Evolutionary conservation across 2,888 invertebrate genomes (phyloP), one percentile per base, ranked within the genome.

Genomic region (Tortricodes alternella): DNA sequence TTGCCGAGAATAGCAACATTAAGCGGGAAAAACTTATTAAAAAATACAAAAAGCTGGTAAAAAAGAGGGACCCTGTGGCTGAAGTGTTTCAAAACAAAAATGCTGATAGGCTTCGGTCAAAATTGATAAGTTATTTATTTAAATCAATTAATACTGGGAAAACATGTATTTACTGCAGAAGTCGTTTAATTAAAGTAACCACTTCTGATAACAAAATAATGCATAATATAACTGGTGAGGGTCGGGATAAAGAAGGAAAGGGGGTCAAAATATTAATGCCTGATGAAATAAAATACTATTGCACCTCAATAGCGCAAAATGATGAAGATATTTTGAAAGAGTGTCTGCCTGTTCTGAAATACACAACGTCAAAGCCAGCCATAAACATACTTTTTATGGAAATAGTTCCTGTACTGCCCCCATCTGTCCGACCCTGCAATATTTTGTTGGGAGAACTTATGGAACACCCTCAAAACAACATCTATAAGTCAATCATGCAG

Each of bases 341-440:
- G n/a, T 84, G 97, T n/a, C 92, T 95, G 52, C 96, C 97, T 0
- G 89, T 95, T 39, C 80, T 97, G 0, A 88, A 83, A 59, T 70
- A 83, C 57, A 70, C 92, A 3, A 80, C 85, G 1, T 65, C 74
- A 0, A 85, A 91, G 53, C 83, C 93, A 65, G 94, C 96, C 0
- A 95, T 96, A 0, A 97, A 99, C 83, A 78, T 95, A 51, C 96
- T 99, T 77, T 99, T 98, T 75, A 93, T 97, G 78, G 94, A 96
- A 63, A 86, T 94, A 0, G 76, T 99, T 15, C 94, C 96, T 2
- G 98, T 99, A 0, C 92, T 97, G 15, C 98, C 99, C 0, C 94
- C 96, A 0, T 94, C 94, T 74, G 94, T 96, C 7, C 92, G 99
- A 66, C 99, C 99, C 3, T 93, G 91, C 74, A 91, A 94, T 76